Conservation (phyloP, 2,797 vertebrate genomes). For the Odontamblyopus lacepedii region DNA sequence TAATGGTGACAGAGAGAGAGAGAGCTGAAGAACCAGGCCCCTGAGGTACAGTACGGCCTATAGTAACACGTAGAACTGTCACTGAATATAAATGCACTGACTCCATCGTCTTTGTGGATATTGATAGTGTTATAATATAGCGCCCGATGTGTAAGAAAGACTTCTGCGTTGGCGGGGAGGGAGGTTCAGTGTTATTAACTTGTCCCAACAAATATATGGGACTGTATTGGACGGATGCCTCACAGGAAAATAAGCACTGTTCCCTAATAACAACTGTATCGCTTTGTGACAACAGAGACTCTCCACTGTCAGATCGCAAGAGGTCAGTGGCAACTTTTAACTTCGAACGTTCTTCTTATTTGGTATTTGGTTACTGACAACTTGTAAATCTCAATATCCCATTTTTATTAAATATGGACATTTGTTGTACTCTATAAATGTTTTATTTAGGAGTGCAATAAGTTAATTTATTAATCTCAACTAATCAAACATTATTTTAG, state of each 20-base stretch:
- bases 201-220: constrained; percentile 2
- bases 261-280: constrained; percentile 20
- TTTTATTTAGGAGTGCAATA: too few species aligned
- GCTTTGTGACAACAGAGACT: constrained; percentile 5
- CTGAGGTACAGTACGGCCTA: not conserved
- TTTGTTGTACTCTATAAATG: too few species aligned
- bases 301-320: not conserved
- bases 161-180: not conserved
- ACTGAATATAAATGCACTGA: not conserved
- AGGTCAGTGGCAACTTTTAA: too few species aligned
- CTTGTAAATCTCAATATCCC: too few species aligned
- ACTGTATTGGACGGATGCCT: not conserved
- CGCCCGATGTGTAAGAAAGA: not conserved
- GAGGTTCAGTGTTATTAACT: not conserved
- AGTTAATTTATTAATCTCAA: too few species aligned
- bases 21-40: constrained; percentile 4
- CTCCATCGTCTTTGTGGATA: not conserved
- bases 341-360: too few species aligned
- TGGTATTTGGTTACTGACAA: too few species aligned
- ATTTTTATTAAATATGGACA: too few species aligned
- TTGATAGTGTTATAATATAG: not conserved
- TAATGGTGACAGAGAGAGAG: constrained; percentile 34
- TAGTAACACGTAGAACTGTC: not conserved
- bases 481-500: too few species aligned
- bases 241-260: not conserved